Conservation (phyloP, 2,797 vertebrate species). For the Phylloscopus collybita region DNA sequence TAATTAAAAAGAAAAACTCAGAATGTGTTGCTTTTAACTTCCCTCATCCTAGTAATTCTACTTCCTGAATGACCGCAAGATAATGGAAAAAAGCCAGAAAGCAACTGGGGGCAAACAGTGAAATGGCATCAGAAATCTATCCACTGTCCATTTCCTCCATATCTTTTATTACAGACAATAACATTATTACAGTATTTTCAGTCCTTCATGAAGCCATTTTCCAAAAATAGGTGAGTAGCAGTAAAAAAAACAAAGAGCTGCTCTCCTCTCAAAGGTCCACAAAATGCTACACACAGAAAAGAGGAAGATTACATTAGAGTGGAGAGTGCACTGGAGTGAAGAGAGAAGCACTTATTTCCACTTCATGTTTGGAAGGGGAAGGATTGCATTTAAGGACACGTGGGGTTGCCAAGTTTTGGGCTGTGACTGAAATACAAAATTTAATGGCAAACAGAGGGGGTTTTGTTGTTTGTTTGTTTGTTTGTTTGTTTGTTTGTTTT, state of each 20-base stretch:
- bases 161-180: background rate
- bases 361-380: background rate
- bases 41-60: background rate
- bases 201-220: background rate
- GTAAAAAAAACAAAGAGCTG: background rate
- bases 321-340: background rate
- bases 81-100: slow-evolving; percentile 8
- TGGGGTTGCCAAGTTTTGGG: background rate
- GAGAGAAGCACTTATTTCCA: background rate
- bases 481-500: background rate
- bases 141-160: background rate
- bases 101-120: background rate
- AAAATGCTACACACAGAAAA: background rate
- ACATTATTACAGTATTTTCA: background rate
- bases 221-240: background rate
- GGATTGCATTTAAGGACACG: background rate
- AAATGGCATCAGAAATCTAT: background rate
- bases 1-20: slow-evolving; percentile 58
- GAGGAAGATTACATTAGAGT: background rate
- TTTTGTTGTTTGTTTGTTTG: background rate
- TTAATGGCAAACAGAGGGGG: background rate
- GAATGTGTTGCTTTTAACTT: slow-evolving; percentile 22
- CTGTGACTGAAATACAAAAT: background rate
- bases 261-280: background rate
- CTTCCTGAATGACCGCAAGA: background rate